Percentiles rank a stretch among this genome's conserved stretches.
phyloP scores from a whole-genome alignment of 2,888 invertebrate genomes.

The Eudasyphora cyanicolor region DNA sequence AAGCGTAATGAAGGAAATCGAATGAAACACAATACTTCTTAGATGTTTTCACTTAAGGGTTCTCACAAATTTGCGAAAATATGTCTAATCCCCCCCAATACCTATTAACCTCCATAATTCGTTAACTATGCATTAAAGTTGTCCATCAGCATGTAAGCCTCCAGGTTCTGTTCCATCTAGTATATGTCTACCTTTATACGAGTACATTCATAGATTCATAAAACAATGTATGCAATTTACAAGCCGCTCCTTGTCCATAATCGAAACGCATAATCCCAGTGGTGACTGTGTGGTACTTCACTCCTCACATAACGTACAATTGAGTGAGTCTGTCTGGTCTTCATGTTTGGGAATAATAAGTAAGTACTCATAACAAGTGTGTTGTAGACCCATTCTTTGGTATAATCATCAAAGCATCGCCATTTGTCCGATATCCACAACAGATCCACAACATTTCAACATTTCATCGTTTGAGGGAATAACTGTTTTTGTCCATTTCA shows the following conservation, averaged over 20 bases:
- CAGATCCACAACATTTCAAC: not conserved
- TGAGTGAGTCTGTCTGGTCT: not conserved
- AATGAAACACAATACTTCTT: too few species aligned
- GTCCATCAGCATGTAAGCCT: not conserved
- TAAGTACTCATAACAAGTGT: not conserved
- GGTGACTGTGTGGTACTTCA: not conserved
- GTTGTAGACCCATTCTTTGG: conserved; percentile 4
- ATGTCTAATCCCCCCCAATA: too few species aligned
- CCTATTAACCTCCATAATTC: too few species aligned
- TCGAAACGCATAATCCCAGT: not conserved
- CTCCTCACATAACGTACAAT: not conserved
- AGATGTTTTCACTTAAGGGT: too few species aligned
- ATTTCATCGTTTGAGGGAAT: conserved; percentile 22
- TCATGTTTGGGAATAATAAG: not conserved
- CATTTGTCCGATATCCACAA: not conserved
- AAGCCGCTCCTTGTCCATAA: not conserved
- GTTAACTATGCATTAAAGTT: too few species aligned
- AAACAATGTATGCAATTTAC: not conserved
- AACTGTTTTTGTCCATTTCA: conserved; percentile 22
- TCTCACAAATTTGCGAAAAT: too few species aligned
- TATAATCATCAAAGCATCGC: conserved; percentile 9
- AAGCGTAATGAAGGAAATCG: too few species aligned
- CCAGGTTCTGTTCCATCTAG: too few species aligned
- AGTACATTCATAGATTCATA: not conserved
- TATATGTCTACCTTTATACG: too few species aligned